Conservation (phyloP, 2,888 invertebrate genomes). For the Odontothrips loti region DNA sequence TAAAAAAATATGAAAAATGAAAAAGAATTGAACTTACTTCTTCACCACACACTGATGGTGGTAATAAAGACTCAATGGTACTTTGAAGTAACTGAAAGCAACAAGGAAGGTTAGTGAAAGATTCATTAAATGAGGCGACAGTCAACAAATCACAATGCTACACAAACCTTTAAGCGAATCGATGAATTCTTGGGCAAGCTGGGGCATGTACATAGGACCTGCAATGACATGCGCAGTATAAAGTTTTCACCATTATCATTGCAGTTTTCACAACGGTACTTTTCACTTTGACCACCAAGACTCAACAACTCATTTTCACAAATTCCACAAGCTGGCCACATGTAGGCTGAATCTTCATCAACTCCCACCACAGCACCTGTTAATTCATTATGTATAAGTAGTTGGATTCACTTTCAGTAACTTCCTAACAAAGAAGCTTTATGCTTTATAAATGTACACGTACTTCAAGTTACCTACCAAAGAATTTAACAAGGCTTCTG, state of each 20-base stretch:
- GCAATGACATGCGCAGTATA: background rate
- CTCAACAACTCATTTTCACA: slow-evolving; percentile 35
- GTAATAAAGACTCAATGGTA: background rate
- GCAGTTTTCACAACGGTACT: slow-evolving; percentile 1
- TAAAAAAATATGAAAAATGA: background rate
- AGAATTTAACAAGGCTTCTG: background rate
- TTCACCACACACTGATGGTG: background rate
- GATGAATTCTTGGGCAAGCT: background rate
- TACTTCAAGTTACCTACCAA: background rate
- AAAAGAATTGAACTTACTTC: background rate
- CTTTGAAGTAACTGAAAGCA: background rate
- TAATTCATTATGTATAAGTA: background rate
- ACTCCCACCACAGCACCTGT: slow-evolving; percentile 35
- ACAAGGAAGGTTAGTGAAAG: background rate
- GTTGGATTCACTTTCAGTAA: background rate
- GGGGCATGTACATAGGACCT: background rate
- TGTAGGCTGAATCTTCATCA: slow-evolving; percentile 37
- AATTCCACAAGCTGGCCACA: slow-evolving; percentile 35
- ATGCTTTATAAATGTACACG: no score
- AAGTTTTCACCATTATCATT: slow-evolving; percentile 11
- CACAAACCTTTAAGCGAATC: background rate
- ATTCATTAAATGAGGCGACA: background rate
- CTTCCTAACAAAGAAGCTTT: no score
- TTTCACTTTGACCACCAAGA: background rate
- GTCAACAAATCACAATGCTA: background rate